Evolutionary conservation across 2,797 vertebrate species (phyloP).

Genomic region (Microchirus variegatus): DNA sequence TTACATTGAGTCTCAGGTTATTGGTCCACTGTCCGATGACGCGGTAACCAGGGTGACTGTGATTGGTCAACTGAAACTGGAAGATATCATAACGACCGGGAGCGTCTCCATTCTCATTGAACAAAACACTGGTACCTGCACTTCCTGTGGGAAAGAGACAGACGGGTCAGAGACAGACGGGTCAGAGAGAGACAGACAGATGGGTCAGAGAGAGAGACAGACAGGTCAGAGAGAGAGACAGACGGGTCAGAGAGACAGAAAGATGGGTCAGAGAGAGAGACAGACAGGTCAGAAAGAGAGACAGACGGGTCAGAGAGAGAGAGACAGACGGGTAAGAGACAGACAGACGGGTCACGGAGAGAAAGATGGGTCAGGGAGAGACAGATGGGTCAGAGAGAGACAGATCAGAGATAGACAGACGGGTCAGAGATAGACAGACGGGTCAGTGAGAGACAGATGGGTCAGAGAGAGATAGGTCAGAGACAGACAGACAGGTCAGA

Average conservation of each 20-base stretch:
- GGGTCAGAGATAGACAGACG: not conserved
- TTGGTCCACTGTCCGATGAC: slow-evolving; percentile 93
- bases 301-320: too few species aligned
- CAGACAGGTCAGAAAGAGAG: not conserved
- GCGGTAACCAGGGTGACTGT: slow-evolving; percentile 83
- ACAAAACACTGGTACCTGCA: slow-evolving; percentile 89
- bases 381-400: not conserved
- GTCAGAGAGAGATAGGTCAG: too few species aligned
- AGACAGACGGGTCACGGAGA: slow-evolving; percentile 60
- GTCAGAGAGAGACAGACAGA: not conserved
- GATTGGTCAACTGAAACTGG: slow-evolving; percentile 90
- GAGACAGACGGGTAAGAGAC: too few species aligned
- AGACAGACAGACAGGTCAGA: too few species aligned
- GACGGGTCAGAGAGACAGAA: too few species aligned
- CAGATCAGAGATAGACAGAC: not conserved
- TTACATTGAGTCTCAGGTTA: slow-evolving; percentile 86
- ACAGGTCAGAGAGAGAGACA: not conserved
- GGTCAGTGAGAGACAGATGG: not conserved
- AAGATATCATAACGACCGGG: slow-evolving; percentile 95
- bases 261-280: not conserved
- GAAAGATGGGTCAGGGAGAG: not conserved
- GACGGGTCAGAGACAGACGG: not conserved
- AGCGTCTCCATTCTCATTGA: slow-evolving; percentile 92
- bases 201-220: not conserved
- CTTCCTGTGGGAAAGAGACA: slow-evolving; percentile 79